These are phyloP conservation scores for Hycleus phaleratus DNA, from an alignment of 1,140 invertebrate genomes.

Conservation along the genomic window DNA sequence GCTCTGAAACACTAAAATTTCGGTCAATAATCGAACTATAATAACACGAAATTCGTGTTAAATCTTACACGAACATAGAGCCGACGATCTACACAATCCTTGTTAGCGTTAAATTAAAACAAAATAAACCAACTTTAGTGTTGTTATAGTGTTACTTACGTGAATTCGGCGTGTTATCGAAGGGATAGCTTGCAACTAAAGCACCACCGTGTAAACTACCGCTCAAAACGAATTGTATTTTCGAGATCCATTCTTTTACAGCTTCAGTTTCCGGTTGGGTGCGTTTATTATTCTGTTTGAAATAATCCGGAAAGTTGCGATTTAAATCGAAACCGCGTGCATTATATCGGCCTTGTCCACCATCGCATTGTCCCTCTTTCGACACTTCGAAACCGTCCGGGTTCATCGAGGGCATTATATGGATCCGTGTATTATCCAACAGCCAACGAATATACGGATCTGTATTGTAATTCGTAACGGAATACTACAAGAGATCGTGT, in stretches of 20 bases:
- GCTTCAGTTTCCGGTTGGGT: slow-evolving; percentile 89
- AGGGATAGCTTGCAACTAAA: slow-evolving; percentile 86
- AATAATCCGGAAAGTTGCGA: slow-evolving; percentile 88
- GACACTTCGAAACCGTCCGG: slow-evolving; percentile 85
- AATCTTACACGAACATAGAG: slow-evolving; percentile 67
- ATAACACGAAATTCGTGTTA: not conserved
- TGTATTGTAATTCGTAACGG: slow-evolving; percentile 71
- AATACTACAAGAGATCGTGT: slow-evolving; percentile 50
- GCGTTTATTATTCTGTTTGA: slow-evolving; percentile 78
- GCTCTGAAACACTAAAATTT: slow-evolving; percentile 63
- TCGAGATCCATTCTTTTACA: slow-evolving; percentile 88
- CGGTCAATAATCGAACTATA: not conserved
- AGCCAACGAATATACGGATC: slow-evolving; percentile 79
- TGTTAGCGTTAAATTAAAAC: slow-evolving; percentile 27
- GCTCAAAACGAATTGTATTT: slow-evolving; percentile 86
- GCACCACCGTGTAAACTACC: slow-evolving; percentile 88
- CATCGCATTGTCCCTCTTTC: slow-evolving; percentile 78
- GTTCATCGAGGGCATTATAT: slow-evolving; percentile 89
- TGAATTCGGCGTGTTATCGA: slow-evolving; percentile 84
- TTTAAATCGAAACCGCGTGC: slow-evolving; percentile 82
- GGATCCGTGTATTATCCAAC: slow-evolving; percentile 82
- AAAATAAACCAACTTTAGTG: not conserved
- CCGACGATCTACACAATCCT: slow-evolving; percentile 78
- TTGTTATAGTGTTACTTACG: slow-evolving; percentile 55
- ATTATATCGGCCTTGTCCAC: slow-evolving; percentile 80